Percentiles rank a stretch among this genome's conserved stretches.
Evolutionary conservation across 2,888 invertebrate genomes (phyloP).

Genomic region (Tortrix viridana): DNA sequence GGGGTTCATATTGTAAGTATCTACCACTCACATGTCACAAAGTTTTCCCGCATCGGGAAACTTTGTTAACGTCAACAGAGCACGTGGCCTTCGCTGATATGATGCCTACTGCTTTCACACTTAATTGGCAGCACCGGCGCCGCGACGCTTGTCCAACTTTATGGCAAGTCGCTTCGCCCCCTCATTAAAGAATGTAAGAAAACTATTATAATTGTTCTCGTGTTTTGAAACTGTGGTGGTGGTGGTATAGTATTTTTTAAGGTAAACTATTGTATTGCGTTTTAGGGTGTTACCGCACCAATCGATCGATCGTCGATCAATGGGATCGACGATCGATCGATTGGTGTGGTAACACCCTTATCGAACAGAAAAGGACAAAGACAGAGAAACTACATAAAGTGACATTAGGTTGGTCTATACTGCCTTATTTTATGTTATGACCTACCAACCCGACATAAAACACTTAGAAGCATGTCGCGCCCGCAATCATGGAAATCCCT

Average conservation of each 20-base stretch:
- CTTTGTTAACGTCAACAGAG: constrained; percentile 83
- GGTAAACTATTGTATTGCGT: constrained; percentile 25
- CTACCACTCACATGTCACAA: constrained; percentile 83
- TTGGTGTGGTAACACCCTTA: too few species aligned
- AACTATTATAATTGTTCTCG: constrained; percentile 11
- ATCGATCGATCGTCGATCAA: too few species aligned
- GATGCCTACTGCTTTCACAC: constrained; percentile 71
- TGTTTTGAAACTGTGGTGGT: constrained; percentile 17
- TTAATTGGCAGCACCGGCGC: constrained; percentile 41
- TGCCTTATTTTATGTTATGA: too few species aligned
- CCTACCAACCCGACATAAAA: too few species aligned
- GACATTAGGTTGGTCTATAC: too few species aligned
- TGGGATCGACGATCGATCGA: too few species aligned
- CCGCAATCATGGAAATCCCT: constrained; percentile 3
- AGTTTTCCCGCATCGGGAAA: constrained; percentile 83
- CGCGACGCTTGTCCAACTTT: constrained; percentile 33
- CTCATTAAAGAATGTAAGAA: constrained; percentile 12
- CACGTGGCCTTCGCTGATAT: constrained; percentile 80
- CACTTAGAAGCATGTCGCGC: too few species aligned
- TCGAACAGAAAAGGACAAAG: constrained; percentile 9
- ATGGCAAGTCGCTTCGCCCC: constrained; percentile 24
- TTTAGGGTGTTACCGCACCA: too few species aligned
- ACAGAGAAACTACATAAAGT: background rate
- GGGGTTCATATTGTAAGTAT: constrained; percentile 80
- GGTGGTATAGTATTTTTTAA: constrained; percentile 19